A percentile compares a stretch with the other conserved stretches of the same genome.
Evolutionary conservation across 1,140 invertebrate species (phyloP).

Genomic region (Leptoteleia sp.): DNA sequence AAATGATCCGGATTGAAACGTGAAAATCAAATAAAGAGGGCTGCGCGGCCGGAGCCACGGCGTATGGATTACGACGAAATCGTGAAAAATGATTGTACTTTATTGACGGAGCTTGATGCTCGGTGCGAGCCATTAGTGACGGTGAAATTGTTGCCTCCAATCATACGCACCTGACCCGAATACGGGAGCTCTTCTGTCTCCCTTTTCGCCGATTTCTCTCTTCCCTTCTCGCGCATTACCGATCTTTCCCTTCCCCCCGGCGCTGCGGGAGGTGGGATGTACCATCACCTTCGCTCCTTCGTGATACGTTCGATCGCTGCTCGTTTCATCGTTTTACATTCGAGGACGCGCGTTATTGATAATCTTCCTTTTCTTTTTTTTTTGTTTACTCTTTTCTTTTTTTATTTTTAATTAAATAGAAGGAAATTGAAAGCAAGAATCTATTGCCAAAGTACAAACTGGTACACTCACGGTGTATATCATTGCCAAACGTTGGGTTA

Average conservation of each 20-base stretch:
- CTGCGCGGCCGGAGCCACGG: constrained; percentile 7
- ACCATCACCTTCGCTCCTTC: constrained; percentile 48
- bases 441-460: constrained; percentile 36
- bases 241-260: constrained; percentile 34
- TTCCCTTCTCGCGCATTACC: constrained; percentile 55
- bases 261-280: constrained; percentile 32
- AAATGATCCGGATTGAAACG: constrained; percentile 34
- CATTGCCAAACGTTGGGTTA: not conserved
- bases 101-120: constrained; percentile 67
- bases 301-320: constrained; percentile 54
- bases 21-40: constrained; percentile 50
- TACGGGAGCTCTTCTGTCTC: constrained; percentile 60
- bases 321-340: constrained; percentile 60
- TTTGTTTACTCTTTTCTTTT: no score
- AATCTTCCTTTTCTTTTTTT: constrained; percentile 44
- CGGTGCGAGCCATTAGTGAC: constrained; percentile 70
- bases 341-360: constrained; percentile 61
- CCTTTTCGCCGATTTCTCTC: constrained; percentile 32
- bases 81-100: constrained; percentile 77
- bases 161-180: constrained; percentile 72
- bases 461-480: constrained; percentile 19
- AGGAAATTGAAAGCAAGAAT: constrained; percentile 57
- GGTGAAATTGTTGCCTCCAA: constrained; percentile 72
- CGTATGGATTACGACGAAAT: constrained; percentile 67
- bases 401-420: constrained; percentile 48